These are phyloP conservation scores for Microcebus griseorufus DNA, from an alignment of 2,113 vertebrate species.

Conservation along the genomic window DNA sequence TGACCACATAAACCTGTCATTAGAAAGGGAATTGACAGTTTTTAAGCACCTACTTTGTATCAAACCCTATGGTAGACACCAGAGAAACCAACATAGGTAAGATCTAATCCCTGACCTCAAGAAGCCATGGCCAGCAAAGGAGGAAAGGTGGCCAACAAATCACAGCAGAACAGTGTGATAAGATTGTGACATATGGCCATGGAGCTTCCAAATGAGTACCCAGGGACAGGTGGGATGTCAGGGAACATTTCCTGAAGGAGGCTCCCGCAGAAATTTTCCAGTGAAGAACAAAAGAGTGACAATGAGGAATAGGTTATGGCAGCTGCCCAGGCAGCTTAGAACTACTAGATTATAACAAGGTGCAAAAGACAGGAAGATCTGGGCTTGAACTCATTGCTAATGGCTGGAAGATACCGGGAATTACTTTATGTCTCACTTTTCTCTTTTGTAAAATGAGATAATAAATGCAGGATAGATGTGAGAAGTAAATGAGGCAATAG, in stretches of 20 bases:
- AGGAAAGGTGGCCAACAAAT: neutral
- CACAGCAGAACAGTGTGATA: neutral
- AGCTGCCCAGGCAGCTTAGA: neutral
- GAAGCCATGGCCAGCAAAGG: neutral
- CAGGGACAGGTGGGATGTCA: neutral
- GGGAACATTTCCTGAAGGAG: neutral
- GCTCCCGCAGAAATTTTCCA: neutral
- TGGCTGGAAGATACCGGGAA: neutral
- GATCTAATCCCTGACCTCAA: neutral
- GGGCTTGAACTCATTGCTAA: neutral
- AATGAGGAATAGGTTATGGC: neutral
- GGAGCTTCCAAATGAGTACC: neutral
- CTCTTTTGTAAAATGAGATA: neutral
- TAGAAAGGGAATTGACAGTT: neutral
- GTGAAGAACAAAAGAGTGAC: neutral
- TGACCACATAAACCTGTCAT: neutral
- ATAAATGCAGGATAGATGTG: neutral
- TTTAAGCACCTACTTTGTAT: neutral
- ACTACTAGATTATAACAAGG: neutral
- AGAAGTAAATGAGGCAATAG: neutral
- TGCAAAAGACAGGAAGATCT: neutral
- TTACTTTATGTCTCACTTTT: neutral
- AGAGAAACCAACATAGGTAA: neutral
- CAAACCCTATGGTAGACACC: neutral
- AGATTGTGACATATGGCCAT: neutral